Evolutionary conservation across 2,113 vertebrate species (phyloP), one percentile per base, ranked within the genome.

Genomic region (Zosterops japonicus): DNA sequence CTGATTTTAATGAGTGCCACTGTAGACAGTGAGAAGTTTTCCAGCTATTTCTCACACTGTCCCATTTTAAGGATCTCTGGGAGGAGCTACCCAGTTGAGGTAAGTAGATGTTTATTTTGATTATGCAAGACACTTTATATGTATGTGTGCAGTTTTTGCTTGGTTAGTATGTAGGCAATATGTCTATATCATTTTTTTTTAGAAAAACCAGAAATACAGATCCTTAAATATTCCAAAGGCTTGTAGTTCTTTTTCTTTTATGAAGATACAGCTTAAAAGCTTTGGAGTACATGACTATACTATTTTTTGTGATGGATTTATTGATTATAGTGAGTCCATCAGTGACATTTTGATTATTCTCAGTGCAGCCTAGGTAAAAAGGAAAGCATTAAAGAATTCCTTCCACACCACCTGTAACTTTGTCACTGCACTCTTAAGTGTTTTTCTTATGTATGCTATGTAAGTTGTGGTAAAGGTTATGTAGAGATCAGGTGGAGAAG

Each of bases 1-100:
- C 98, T 99, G 82, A 98, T 99, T 95, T 97, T 99, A 41, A 99
- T 99, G 99, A 99, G 99, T 6, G 99, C 99, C 91, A 99, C 99
- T 2, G 99, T 99, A 31, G 99, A 99, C 95, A 99, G 99, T 70
- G 94, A 98, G 84, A 99, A 99, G 92, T 99, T 99, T 95, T 99
- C 99, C 83, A 98, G 88, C 59, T 99, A 99, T 96, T 99, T 99
- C 93, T 99, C 98, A 95, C 99, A 98, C 96, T 99, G 99, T 89
- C 99, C 99, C 5, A 98, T 99, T 90, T 98, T 99, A 97, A 98
- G 87, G 93, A 98, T 99, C 87, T 99, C 99, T 0, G 99, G 99
- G 83, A 98, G 99, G 94, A 99, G 99, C 44, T 99, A 99, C 46
- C 99, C 99, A 69, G 99, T 99, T 78, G 98, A 99, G 98, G 99